Evolutionary conservation across 2,888 invertebrate species (phyloP), one percentile per base, ranked within the genome.

Genomic region (Encarsia formosa): DNA sequence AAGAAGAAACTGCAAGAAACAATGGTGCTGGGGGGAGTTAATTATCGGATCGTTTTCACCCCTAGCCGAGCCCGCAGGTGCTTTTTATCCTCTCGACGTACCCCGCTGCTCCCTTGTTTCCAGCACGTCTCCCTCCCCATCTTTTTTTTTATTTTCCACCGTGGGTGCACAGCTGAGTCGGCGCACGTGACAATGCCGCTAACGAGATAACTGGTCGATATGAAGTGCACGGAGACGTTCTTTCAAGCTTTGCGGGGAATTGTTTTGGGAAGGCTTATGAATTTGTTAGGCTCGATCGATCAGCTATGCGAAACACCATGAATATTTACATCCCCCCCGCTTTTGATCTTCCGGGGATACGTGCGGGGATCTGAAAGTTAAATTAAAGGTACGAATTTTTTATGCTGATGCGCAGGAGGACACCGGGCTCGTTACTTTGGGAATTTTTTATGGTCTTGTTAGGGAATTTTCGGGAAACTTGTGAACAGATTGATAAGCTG

Each of bases 41-140:
- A 72, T 72, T 71, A 73, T 72, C 68, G 71, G 69, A 68, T 69
- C 63, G 64, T 62, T 63, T 63, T 67, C 58, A 4, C 35, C 4
- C 39, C n/a, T 22, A 22, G 9, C 23, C 22, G 11, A 4, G n/a
- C 5, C 20, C 39, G n/a, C 15, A 6, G 5, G 22, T 67, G 65
- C 62, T 59, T 59, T 55, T 56, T 60, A 19, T 42, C 45, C 26
- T 52, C 40, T 52, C 48, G 9, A 16, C 5, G 11, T 13, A 11
- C 13, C 19, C 22, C 47, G 43, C 26, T 63, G 32, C 49, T 49
- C 64, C 61, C 67, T 69, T 69, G 68, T 70, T 68, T 63, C 64
- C 66, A 61, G 63, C 66, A 63, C 65, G 67, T 70, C 67, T 40
- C 22, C 45, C 48, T 44, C 40, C 9, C 38, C 15, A 37, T 50